Evolutionary conservation across 2,113 vertebrate species (phyloP).

Genomic region (Elachura formosa): DNA sequence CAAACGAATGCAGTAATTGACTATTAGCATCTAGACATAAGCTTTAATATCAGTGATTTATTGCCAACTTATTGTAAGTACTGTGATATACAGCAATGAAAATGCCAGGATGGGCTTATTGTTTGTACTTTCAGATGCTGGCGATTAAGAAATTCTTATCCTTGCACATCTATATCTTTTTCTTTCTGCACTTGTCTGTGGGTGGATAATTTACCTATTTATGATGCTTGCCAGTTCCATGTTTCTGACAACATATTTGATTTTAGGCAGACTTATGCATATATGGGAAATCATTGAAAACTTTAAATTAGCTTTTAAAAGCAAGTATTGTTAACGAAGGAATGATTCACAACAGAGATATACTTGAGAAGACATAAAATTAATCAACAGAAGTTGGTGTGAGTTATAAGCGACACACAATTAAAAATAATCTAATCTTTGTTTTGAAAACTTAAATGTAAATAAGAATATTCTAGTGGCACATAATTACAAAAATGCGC

Average conservation of each 20-base stretch:
- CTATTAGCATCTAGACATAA: neutral
- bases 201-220: neutral
- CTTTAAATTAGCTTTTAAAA: neutral
- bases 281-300: neutral
- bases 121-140: neutral
- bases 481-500: neutral
- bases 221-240: neutral
- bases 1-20: neutral
- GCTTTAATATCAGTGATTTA: neutral
- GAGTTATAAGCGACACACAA: neutral
- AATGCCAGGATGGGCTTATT: neutral
- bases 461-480: neutral
- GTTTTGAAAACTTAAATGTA: slow-evolving; percentile 24
- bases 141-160: neutral
- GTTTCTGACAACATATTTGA: neutral
- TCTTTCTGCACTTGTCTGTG: neutral
- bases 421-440: slow-evolving; percentile 2
- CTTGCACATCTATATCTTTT: neutral
- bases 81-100: neutral
- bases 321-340: neutral
- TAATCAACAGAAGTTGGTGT: neutral
- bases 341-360: neutral
- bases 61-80: neutral
- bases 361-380: neutral
- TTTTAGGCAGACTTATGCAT: neutral